Percentiles rank a stretch among this genome's conserved stretches.
Conservation (phyloP, 2,888 invertebrate species). For the Leucania comma region DNA sequence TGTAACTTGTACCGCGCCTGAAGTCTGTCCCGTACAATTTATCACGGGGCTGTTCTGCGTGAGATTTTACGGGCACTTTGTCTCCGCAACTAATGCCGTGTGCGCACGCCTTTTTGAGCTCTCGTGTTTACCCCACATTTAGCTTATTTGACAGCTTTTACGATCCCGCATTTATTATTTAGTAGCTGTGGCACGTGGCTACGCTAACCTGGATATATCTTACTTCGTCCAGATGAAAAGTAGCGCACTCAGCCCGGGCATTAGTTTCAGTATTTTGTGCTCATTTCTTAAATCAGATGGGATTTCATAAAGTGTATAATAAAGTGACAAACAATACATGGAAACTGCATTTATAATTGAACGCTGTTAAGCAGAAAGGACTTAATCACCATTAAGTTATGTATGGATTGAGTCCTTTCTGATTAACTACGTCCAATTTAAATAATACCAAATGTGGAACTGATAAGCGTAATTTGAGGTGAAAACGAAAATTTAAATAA, state of each 20-base stretch:
- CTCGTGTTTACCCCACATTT: constrained; percentile 48
- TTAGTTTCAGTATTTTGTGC: background rate
- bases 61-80: constrained; percentile 78
- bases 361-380: no score
- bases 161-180: constrained; percentile 47
- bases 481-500: constrained; percentile 1
- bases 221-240: constrained; percentile 13
- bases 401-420: no score
- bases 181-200: constrained; percentile 38
- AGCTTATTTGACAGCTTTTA: constrained; percentile 57
- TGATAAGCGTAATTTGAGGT: background rate
- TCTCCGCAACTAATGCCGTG: constrained; percentile 71
- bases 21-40: constrained; percentile 67
- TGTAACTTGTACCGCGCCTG: constrained; percentile 46
- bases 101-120: constrained; percentile 68
- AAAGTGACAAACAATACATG: background rate
- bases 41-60: constrained; percentile 72
- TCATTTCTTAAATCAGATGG: background rate
- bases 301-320: background rate
- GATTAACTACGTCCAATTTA: background rate
- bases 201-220: constrained; percentile 26
- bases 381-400: no score
- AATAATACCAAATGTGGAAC: constrained; percentile 2
- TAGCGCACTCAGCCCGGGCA: background rate
- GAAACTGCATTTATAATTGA: background rate